phyloP scores from a whole-genome alignment of 2,888 invertebrate species.

The Lordiphosa fenestrarum region DNA sequence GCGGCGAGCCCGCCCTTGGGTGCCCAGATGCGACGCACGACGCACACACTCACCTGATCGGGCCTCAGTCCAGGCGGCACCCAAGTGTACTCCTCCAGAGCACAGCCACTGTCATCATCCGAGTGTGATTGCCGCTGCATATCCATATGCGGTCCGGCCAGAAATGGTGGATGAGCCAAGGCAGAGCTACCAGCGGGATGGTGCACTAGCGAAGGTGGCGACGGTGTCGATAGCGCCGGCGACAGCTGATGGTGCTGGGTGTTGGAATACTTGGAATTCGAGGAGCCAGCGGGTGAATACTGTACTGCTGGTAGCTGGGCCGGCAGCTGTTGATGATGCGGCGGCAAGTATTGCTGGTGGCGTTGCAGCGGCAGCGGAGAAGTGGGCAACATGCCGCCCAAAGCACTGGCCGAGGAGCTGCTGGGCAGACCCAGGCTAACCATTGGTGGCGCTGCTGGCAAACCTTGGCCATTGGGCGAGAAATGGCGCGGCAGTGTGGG shows the following conservation, averaged over 20 bases:
- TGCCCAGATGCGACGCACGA: neutral
- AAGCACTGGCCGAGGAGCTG: constrained; percentile 77
- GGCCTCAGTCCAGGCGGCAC: constrained; percentile 97
- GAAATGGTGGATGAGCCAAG: constrained; percentile 75
- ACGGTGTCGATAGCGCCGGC: constrained; percentile 79
- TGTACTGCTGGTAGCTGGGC: constrained; percentile 33
- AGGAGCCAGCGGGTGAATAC: constrained; percentile 72
- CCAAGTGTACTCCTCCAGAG: constrained; percentile 99
- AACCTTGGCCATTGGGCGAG: constrained; percentile 64
- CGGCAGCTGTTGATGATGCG: constrained; percentile 68
- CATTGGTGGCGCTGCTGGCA: constrained; percentile 35
- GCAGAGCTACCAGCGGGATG: constrained; percentile 47
- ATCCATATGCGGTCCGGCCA: constrained; percentile 82
- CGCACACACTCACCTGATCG: constrained; percentile 89
- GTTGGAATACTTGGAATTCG: constrained; percentile 72
- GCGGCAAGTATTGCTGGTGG: constrained; percentile 72
- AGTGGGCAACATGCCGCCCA: constrained; percentile 73
- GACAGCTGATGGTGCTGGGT: constrained; percentile 75
- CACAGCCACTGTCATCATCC: constrained; percentile 99
- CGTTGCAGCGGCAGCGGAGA: constrained; percentile 79
- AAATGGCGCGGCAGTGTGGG: constrained; percentile 79
- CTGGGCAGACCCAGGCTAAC: constrained; percentile 64
- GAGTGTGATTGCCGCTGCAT: constrained; percentile 94
- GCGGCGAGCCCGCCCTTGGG: constrained; percentile 15
- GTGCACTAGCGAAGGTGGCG: constrained; percentile 78